A percentile compares a stretch with the other conserved stretches of the same genome.
Evolutionary conservation across 2,888 invertebrate species (phyloP).

Genomic region (Ophioninae sp.): DNA sequence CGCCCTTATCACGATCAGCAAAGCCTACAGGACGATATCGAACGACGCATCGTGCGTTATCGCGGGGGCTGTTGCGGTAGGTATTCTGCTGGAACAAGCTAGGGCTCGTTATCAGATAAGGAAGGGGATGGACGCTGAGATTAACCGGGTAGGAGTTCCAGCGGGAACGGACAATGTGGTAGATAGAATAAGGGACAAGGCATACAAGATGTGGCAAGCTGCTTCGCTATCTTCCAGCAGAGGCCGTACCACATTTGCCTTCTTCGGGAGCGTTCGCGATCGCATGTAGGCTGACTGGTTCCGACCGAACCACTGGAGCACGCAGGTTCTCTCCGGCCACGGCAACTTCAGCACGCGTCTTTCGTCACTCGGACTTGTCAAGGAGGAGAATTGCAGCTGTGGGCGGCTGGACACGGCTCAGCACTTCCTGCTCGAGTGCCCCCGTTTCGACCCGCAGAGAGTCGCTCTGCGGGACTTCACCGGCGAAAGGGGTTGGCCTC

Average conservation of each 20-base stretch:
- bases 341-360: conserved; percentile 50
- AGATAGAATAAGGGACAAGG: not conserved
- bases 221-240: conserved; percentile 2
- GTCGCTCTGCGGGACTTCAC: too few relatives aligned
- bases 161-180: not conserved
- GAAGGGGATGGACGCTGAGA: not conserved
- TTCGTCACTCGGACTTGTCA: too few relatives aligned
- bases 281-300: conserved; percentile 24
- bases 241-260: conserved; percentile 22
- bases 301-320: conserved; percentile 8
- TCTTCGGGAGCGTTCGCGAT: not conserved
- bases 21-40: conserved; percentile 17
- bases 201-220: conserved; percentile 34
- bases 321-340: conserved; percentile 55
- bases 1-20: not conserved
- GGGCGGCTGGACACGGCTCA: too few relatives aligned
- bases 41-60: conserved; percentile 9
- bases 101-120: not conserved
- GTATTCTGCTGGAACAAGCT: conserved; percentile 3
- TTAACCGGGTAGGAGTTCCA: not conserved
- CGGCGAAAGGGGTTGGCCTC: too few relatives aligned
- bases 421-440: too few relatives aligned
- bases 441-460: too few relatives aligned
- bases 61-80: conserved; percentile 6
- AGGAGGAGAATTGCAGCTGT: too few relatives aligned